Percentiles rank a stretch among this genome's conserved stretches.
phyloP scores from a whole-genome alignment of 2,113 vertebrate species.

The Apteryx owenii region DNA sequence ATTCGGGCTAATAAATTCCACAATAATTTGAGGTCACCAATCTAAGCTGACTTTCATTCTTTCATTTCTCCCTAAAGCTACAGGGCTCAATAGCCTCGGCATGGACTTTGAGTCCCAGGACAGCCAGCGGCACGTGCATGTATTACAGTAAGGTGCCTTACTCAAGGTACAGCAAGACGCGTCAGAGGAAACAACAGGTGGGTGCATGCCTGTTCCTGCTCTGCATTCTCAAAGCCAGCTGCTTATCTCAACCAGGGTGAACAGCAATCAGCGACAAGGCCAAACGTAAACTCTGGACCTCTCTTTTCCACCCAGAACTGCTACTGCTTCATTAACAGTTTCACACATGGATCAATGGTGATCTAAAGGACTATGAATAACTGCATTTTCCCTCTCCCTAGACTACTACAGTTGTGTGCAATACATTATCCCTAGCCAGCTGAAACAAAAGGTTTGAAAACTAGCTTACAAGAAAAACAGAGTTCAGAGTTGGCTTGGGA shows the following conservation, averaged over 20 bases:
- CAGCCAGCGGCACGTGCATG: neutral
- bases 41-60: neutral
- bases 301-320: neutral
- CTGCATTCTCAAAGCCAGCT: neutral
- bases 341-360: neutral
- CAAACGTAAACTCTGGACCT: neutral
- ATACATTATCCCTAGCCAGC: neutral
- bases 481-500: neutral
- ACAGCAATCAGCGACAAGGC: rapidly evolving
- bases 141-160: rapidly evolving
- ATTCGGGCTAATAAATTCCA: neutral
- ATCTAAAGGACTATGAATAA: neutral
- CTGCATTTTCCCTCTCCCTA: neutral
- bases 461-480: neutral
- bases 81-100: rapidly evolving
- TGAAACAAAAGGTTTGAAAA: neutral
- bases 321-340: neutral
- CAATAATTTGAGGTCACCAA: neutral
- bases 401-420: neutral
- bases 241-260: neutral
- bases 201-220: neutral
- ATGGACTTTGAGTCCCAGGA: rapidly evolving
- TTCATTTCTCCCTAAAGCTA: neutral
- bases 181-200: neutral
- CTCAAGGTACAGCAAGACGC: neutral